Percentiles rank a stretch among this genome's conserved stretches.
Evolutionary conservation across 2,888 invertebrate species (phyloP).

Genomic region (Nemotelus nigrinus): DNA sequence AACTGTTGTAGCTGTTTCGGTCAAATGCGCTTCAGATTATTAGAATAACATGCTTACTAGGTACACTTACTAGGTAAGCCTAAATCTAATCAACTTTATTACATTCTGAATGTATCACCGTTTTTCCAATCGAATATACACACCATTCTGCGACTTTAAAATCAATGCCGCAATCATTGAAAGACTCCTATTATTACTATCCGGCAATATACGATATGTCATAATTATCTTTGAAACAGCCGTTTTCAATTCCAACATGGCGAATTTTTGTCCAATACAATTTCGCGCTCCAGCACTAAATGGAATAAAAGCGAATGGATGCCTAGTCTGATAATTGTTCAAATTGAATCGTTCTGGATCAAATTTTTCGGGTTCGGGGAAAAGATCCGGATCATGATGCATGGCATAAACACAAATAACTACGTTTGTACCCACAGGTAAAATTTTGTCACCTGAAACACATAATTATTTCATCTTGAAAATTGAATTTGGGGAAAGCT

Average conservation of each 20-base stretch:
- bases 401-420: slow-evolving; percentile 67
- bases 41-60: no score
- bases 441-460: slow-evolving; percentile 60
- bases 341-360: slow-evolving; percentile 70
- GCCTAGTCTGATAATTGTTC: slow-evolving; percentile 68
- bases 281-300: slow-evolving; percentile 70
- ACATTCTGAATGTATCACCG: neutral
- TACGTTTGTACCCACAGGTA: slow-evolving; percentile 68
- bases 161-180: slow-evolving; percentile 8
- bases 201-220: slow-evolving; percentile 52
- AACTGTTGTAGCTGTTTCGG: no score
- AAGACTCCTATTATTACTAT: neutral
- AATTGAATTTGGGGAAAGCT: neutral
- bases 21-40: no score
- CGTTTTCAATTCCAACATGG: slow-evolving; percentile 59
- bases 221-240: slow-evolving; percentile 57
- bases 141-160: slow-evolving; percentile 16
- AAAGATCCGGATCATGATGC: slow-evolving; percentile 66
- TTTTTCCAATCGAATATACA: slow-evolving; percentile 25
- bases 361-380: slow-evolving; percentile 67
- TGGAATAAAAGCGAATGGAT: slow-evolving; percentile 70
- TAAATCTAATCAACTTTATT: no score
- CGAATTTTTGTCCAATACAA: slow-evolving; percentile 66
- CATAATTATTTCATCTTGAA: neutral
- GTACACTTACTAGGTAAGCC: no score